Base-by-base conservation (phyloP, 1,140 invertebrate species). In the Sycobia sp. region DNA sequence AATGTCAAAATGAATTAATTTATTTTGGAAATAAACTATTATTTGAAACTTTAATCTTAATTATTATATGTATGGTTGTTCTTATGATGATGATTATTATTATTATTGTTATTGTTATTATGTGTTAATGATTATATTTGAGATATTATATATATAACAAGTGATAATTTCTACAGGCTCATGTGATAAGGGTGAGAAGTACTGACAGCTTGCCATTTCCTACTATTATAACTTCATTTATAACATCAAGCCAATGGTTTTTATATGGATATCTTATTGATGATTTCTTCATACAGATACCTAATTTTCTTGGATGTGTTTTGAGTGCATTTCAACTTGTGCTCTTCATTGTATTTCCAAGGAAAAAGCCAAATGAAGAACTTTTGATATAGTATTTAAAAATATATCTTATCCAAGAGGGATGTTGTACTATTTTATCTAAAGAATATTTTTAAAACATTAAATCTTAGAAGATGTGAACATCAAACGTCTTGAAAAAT, bases 191-290 rank as follows among this genome's bases (percentile, higher is more conserved):
- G 77, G 85, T 87, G 9, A 90, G 88, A 74, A 91, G 84, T 74
- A 88, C 89, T 4, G 91, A 93, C 63, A 88, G 86, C 76, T 83
- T 93, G 68, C 91, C 91, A 63, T 91, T 91, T 76, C 88, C 90
- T 16, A 83, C 93, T 63, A 93, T 93, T 76, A 74, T 90, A 18
- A 85, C 87, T 66, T 89, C 89, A 29, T 89, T 92, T 71, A 78
- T 91, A 47, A 90, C 92, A 2, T 89, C 87, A 29, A 78, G 84
- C 27, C 85, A 91, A 66, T 93, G 91, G 91, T 87, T 87, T 67
- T 73, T 88, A 1, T 93, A 93, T 78, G 91, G 91, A 43, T 74
- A 85, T 61, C 76, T 92, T 57, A 83, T 90, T 67, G 76, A 86
- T 41, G 91, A 93, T 79, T 70, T 76, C 39, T 93, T 89, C 78